These are phyloP conservation scores for Muntiacus reevesi DNA, from an alignment of 2,113 vertebrate species.

Conservation along the genomic window DNA sequence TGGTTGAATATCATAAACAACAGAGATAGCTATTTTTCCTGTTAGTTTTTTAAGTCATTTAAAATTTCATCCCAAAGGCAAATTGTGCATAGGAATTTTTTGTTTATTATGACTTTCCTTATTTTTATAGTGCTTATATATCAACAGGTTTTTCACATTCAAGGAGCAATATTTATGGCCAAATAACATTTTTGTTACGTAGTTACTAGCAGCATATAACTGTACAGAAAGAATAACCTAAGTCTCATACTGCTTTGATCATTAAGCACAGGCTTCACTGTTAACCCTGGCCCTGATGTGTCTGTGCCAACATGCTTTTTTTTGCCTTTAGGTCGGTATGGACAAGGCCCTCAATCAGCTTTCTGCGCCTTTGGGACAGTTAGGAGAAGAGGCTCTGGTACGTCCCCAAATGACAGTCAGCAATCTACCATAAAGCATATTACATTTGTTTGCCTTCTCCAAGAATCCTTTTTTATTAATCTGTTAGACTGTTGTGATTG, in stretches of 20 bases:
- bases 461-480: neutral
- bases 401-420: slow-evolving; percentile 30
- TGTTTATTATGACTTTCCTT: neutral
- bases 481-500: neutral
- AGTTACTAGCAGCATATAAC: neutral
- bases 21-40: neutral
- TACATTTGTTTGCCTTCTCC: neutral
- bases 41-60: neutral
- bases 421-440: rapidly evolving
- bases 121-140: neutral
- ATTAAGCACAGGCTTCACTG: neutral
- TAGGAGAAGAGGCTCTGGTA: slow-evolving; percentile 97
- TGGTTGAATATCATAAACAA: neutral
- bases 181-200: neutral
- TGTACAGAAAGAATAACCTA: neutral
- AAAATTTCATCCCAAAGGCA: neutral
- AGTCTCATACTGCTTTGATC: neutral
- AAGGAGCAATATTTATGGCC: neutral
- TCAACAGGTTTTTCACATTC: neutral
- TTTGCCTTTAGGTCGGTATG: slow-evolving; percentile 92
- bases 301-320: slow-evolving; percentile 46
- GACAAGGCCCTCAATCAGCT: slow-evolving; percentile 98
- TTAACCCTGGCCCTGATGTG: neutral
- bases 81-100: neutral
- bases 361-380: slow-evolving; percentile 94